Evolutionary conservation across 2,797 vertebrate genomes (phyloP).

Genomic region (Euthynnus affinis): DNA sequence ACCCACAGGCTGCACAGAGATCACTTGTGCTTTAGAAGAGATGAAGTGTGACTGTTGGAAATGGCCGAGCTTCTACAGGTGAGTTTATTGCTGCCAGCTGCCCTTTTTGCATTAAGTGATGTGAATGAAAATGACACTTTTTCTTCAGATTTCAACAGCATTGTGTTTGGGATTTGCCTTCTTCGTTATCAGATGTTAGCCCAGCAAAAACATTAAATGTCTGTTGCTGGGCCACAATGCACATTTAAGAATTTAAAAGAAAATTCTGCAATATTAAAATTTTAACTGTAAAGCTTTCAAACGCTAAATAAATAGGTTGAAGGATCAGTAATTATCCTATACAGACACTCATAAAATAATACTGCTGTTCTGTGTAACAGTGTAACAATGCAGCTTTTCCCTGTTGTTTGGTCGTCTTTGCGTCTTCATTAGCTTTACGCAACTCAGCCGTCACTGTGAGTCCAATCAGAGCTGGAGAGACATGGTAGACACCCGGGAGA

Average conservation of each 20-base stretch:
- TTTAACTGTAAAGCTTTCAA: neutral
- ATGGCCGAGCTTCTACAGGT: neutral
- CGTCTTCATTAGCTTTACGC: neutral
- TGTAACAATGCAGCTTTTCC: neutral
- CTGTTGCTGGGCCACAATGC: neutral
- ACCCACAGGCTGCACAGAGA: neutral
- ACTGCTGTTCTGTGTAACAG: no score
- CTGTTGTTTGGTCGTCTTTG: no score
- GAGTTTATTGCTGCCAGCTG: neutral
- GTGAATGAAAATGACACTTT: neutral
- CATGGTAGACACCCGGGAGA: neutral
- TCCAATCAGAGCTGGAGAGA: constrained; percentile 5
- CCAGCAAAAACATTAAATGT: neutral
- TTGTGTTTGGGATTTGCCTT: neutral
- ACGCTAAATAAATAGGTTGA: constrained; percentile 5
- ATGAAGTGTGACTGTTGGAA: neutral
- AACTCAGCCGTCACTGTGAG: neutral
- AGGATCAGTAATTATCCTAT: neutral
- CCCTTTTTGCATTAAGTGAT: neutral
- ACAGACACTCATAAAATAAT: neutral
- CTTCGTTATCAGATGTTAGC: neutral
- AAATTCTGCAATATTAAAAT: neutral
- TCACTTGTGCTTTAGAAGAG: neutral
- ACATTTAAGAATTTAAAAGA: neutral
- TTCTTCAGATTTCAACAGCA: neutral